Conservation (phyloP, 53 echinoderm and acorn worm genomes). For the Luidia sarsii region DNA sequence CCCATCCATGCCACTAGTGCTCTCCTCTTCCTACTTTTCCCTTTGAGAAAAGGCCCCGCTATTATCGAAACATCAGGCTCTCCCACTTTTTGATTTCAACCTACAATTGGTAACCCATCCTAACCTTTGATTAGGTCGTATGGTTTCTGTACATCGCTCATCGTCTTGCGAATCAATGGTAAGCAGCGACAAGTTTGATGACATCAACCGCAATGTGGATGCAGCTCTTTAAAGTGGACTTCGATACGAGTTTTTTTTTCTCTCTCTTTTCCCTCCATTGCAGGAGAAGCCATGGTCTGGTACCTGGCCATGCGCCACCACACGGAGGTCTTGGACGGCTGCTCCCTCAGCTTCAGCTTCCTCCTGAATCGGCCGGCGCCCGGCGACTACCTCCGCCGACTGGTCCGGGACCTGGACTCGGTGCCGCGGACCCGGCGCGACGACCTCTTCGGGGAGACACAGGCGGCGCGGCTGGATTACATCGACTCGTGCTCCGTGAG, state of each 20-base stretch:
- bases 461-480: constrained; percentile 36
- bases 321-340: constrained; percentile 83
- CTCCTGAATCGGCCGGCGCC: constrained; percentile 76
- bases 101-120: too few species aligned
- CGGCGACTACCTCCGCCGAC: constrained; percentile 60
- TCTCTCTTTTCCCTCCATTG: background rate
- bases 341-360: constrained; percentile 92
- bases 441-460: constrained; percentile 39
- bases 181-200: too few species aligned
- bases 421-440: constrained; percentile 40
- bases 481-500: constrained; percentile 61
- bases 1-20: too few species aligned
- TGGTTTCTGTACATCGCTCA: too few species aligned
- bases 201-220: too few species aligned
- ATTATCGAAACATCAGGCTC: too few species aligned
- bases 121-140: too few species aligned
- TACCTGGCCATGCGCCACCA: constrained; percentile 86
- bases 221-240: background rate
- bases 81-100: too few species aligned
- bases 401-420: constrained; percentile 51
- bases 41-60: too few species aligned
- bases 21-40: too few species aligned
- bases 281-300: constrained; percentile 90
- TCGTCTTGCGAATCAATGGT: too few species aligned
- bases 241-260: background rate